Evolutionary conservation across 1,140 invertebrate species (phyloP).

Genomic region (Formica exsecta): DNA sequence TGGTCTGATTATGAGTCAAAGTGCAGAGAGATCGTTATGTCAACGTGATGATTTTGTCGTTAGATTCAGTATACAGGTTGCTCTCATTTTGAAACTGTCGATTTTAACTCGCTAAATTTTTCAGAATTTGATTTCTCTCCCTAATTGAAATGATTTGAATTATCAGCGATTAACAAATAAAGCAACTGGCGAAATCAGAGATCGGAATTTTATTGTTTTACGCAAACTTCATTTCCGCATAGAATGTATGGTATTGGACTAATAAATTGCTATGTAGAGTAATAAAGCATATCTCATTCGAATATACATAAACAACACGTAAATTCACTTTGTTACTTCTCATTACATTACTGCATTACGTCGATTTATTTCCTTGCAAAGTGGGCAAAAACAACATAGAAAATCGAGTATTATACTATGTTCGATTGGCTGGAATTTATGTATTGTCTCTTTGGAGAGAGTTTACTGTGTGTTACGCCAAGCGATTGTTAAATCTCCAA

Average conservation of each 20-base stretch:
- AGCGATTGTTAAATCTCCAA: constrained; percentile 20
- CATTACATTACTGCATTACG: background rate
- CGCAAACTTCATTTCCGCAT: constrained; percentile 7
- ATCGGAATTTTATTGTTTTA: constrained; percentile 7
- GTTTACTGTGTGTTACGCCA: constrained; percentile 20
- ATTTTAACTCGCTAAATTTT: background rate
- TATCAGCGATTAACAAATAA: constrained; percentile 1
- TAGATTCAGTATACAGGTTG: background rate
- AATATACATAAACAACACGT: background rate
- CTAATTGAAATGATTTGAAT: background rate
- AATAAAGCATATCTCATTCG: background rate
- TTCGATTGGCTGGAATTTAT: constrained; percentile 55
- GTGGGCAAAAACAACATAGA: background rate
- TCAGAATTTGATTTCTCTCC: background rate
- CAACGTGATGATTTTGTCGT: background rate
- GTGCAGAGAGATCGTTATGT: constrained; percentile 19
- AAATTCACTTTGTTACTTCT: constrained; percentile 38
- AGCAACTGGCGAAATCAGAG: background rate
- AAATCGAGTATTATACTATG: background rate
- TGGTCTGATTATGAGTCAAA: background rate
- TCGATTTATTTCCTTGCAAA: constrained; percentile 15
- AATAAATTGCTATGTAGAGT: constrained; percentile 13
- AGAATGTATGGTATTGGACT: constrained; percentile 13
- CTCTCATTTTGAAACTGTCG: background rate
- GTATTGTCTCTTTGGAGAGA: constrained; percentile 33